phyloP scores from a whole-genome alignment of 2,113 vertebrate species.

The Nestor notabilis region DNA sequence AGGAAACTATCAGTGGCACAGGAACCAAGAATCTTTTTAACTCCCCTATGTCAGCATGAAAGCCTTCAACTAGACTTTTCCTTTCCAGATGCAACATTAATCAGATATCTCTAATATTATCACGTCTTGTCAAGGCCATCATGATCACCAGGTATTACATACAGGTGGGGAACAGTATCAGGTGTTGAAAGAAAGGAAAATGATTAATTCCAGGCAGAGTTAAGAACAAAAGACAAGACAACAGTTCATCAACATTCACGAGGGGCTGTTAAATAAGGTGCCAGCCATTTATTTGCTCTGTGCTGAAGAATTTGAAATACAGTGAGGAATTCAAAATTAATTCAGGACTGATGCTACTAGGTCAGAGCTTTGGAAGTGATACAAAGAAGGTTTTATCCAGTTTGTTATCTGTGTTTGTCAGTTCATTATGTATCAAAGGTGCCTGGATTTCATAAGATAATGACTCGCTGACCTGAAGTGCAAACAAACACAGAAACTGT shows the following conservation, averaged over 20 bases:
- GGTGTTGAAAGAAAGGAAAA: conserved; percentile 59
- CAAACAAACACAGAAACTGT: conserved; percentile 57
- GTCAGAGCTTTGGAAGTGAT: conserved; percentile 29
- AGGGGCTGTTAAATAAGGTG: neutral
- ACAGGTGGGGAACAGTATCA: conserved; percentile 13
- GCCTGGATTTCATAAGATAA: conserved; percentile 53
- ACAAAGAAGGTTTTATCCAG: conserved; percentile 54
- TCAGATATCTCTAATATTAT: neutral
- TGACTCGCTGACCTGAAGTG: conserved; percentile 59
- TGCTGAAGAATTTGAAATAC: conserved; percentile 27
- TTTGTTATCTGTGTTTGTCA: conserved; percentile 63
- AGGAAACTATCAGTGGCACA: neutral
- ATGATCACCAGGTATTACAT: neutral
- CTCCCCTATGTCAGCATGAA: neutral
- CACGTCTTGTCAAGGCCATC: neutral
- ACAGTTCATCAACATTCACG: neutral
- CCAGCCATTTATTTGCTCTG: neutral
- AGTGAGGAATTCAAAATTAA: conserved; percentile 25
- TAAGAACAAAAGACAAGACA: conserved; percentile 43
- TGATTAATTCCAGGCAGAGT: neutral
- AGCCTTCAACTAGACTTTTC: neutral
- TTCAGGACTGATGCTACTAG: neutral
- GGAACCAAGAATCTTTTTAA: neutral
- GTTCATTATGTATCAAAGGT: conserved; percentile 59
- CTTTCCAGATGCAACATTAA: neutral